Conservation (phyloP, 2,797 vertebrate genomes). For the Varecia variegata region DNA sequence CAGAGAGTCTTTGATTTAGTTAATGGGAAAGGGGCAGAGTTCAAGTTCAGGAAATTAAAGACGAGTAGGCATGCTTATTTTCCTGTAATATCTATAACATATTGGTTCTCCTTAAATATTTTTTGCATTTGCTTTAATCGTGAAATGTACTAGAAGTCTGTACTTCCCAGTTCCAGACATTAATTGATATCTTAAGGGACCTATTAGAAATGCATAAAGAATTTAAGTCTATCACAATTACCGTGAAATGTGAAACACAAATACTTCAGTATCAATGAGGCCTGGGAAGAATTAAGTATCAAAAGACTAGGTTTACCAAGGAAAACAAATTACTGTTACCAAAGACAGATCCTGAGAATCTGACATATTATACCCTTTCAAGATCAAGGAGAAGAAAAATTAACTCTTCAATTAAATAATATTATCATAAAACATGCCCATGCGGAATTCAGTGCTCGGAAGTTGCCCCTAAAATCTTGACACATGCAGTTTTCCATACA, state of each 20-base stretch:
- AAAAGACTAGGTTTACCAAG: background rate
- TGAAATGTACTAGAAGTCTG: background rate
- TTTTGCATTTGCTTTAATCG: background rate
- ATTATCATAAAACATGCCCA: conserved; percentile 79
- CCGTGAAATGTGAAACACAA: background rate
- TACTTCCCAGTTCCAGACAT: background rate
- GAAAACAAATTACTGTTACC: conserved; percentile 56
- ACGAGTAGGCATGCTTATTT: background rate
- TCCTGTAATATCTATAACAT: background rate
- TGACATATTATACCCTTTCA: background rate
- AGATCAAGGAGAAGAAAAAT: conserved; percentile 69
- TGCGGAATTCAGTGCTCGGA: conserved; percentile 56
- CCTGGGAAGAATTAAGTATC: background rate
- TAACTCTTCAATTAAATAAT: conserved; percentile 78
- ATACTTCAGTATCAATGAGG: background rate
- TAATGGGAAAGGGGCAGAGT: conserved; percentile 51
- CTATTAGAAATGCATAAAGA: background rate
- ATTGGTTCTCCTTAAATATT: background rate
- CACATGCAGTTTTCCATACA: background rate
- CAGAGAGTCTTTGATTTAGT: conserved; percentile 72
- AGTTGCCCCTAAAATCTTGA: background rate
- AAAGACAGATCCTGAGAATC: conserved; percentile 65
- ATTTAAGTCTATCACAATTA: background rate
- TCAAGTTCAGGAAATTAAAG: conserved; percentile 42
- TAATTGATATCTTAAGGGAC: background rate